phyloP scores from a whole-genome alignment of 2,113 vertebrate species.

The Osmerus mordax region DNA sequence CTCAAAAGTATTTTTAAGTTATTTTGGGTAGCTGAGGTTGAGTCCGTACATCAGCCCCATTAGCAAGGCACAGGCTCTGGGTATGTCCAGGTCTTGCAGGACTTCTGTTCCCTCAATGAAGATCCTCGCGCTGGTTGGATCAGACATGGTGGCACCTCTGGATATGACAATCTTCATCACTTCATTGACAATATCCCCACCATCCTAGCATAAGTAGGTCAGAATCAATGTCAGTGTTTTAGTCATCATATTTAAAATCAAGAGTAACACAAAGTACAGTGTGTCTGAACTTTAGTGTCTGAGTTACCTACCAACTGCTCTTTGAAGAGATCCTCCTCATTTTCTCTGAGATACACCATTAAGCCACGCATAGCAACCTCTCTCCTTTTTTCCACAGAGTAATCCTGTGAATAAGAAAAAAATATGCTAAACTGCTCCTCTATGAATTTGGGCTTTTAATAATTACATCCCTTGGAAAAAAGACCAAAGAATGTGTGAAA shows the following conservation, averaged over 20 bases:
- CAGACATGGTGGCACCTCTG: slow-evolving; percentile 18
- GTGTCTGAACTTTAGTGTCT: neutral
- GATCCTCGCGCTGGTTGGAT: slow-evolving; percentile 22
- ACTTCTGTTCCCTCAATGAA: slow-evolving; percentile 32
- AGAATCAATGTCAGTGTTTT: slow-evolving; percentile 26
- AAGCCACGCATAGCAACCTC: slow-evolving; percentile 20
- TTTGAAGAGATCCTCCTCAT: slow-evolving; percentile 29
- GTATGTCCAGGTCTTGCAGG: slow-evolving; percentile 17
- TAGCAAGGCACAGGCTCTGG: slow-evolving; percentile 32
- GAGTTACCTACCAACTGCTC: slow-evolving; percentile 4
- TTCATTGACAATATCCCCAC: slow-evolving; percentile 17
- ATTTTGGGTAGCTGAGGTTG: slow-evolving; percentile 30
- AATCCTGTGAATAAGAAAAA: neutral
- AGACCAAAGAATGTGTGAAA: too few relatives aligned
- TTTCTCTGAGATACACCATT: slow-evolving; percentile 30
- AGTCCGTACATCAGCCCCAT: slow-evolving; percentile 36
- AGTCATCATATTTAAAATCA: slow-evolving; percentile 15
- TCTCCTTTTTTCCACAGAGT: slow-evolving; percentile 17
- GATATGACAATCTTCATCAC: slow-evolving; percentile 23
- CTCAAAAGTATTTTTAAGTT: slow-evolving; percentile 30
- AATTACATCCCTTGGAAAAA: too few relatives aligned
- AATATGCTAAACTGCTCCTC: slow-evolving; percentile 2
- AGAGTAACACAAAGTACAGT: slow-evolving; percentile 22
- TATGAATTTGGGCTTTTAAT: neutral
- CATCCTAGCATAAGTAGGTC: slow-evolving; percentile 20